Evolutionary conservation across 2,888 invertebrate genomes (phyloP), one percentile per base, ranked within the genome.

Genomic region (Drosophila pseudotakahashii): DNA sequence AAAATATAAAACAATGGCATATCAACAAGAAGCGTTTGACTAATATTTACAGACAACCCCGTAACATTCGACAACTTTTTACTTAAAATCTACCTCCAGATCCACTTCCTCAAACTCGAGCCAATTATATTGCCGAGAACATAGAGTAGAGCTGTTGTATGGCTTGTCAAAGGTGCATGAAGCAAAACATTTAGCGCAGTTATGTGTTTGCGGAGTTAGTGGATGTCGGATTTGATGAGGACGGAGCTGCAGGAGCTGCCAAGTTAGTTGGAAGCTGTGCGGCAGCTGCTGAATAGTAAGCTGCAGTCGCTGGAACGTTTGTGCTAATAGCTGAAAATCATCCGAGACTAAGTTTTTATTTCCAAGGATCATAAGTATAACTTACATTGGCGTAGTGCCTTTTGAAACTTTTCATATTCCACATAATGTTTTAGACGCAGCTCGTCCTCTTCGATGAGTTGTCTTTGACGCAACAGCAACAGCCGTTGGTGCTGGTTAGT

Each of bases 391-490:
- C 91, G 89, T 52, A 92, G 76, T 39, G 89, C 89, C 71, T 92
- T 92, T 64, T 92, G 91, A 58, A 92, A 92, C 74, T 92, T 92
- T 68, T 92, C 92, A 66, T 91, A 89, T 81, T 92, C 92, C 57
- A 92, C 90, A 66, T 90, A 92, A 71, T 92, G 92, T 52, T 91
- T 91, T 5, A 92, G 74, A 4, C 92, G 89, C 48, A 92, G 73
- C 72, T 92, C 92, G 73, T 92, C 92, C 62, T 92, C 92, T 81
- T 92, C 92, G 32, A 92, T 91, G 36, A 92, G 89, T 63, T 92
- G 92, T 23, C 92, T 90, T 74, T 92, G 92, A 14, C 92, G 80
- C 19, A 92, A 69, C 10, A 92, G 79, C 39, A 91, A 67, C 23
- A 92, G 76, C 44, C 91, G 90, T 71, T 92, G 92, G 44, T 91